These are phyloP conservation scores for Ommatoiulus sabulosus DNA, from an alignment of 2,888 invertebrate species.

Conservation along the genomic window DNA sequence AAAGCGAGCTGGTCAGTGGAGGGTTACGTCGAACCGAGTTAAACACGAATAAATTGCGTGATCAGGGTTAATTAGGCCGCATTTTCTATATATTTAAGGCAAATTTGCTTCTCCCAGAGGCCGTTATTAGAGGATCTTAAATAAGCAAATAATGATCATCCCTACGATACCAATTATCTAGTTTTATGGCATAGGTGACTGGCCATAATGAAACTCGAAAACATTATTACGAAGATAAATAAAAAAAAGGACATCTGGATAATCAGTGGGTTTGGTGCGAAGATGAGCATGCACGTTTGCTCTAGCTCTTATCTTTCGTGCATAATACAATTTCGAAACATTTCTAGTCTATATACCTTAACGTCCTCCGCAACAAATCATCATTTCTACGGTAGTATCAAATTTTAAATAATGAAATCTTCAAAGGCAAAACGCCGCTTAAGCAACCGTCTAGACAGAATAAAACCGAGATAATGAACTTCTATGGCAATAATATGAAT, in stretches of 20 bases:
- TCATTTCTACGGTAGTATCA: neutral
- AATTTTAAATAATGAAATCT: too few species aligned
- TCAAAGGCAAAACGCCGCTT: too few species aligned
- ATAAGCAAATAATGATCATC: constrained; percentile 34
- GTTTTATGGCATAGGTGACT: neutral
- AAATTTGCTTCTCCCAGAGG: neutral
- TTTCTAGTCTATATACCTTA: neutral
- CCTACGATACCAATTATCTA: neutral
- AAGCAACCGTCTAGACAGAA: too few species aligned
- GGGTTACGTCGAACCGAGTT: neutral
- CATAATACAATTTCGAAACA: neutral
- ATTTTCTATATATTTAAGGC: neutral
- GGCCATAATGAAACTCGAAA: neutral
- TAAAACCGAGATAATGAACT: too few species aligned
- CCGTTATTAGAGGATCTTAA: constrained; percentile 19
- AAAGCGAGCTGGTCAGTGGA: neutral
- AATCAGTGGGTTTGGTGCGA: neutral
- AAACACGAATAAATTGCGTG: constrained; percentile 39
- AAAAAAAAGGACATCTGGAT: neutral
- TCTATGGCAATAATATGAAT: too few species aligned
- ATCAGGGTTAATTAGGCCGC: neutral
- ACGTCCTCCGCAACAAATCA: neutral
- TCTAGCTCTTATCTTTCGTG: neutral
- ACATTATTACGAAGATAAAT: neutral
- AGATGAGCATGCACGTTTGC: neutral